Evolutionary conservation across 2,888 invertebrate genomes (phyloP).

Genomic region (Linyphia triangularis): DNA sequence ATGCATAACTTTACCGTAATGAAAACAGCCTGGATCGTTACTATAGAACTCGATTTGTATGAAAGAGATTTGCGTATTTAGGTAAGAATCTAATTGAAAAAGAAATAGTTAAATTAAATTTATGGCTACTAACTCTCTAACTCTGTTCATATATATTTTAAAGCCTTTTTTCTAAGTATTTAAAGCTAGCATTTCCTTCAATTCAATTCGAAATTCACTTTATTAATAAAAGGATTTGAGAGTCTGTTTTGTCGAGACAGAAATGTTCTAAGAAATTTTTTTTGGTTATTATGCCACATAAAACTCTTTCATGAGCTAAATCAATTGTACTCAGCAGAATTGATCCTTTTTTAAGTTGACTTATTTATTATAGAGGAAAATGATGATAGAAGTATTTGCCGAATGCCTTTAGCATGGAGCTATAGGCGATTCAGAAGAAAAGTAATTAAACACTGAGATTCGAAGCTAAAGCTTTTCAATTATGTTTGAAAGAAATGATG

Average conservation of each 20-base stretch:
- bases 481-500: not conserved
- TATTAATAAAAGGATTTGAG: not conserved
- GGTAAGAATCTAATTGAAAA: no score
- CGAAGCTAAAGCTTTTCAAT: conserved; percentile 6
- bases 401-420: conserved; percentile 26
- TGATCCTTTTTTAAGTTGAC: not conserved
- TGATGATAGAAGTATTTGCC: not conserved
- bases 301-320: not conserved
- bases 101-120: not conserved
- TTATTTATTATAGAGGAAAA: not conserved
- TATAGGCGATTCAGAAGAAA: conserved; percentile 9
- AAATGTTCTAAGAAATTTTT: not conserved
- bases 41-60: no score
- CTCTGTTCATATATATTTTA: not conserved
- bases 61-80: no score
- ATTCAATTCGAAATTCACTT: not conserved
- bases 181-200: not conserved
- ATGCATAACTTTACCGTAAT: no score
- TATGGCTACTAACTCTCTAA: not conserved
- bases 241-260: not conserved
- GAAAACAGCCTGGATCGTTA: no score
- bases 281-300: not conserved
- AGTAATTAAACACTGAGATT: conserved; percentile 22
- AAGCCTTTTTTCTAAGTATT: not conserved
- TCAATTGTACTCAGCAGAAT: not conserved